phyloP scores from a whole-genome alignment of 2,888 invertebrate genomes.

The Parnassius apollo region DNA sequence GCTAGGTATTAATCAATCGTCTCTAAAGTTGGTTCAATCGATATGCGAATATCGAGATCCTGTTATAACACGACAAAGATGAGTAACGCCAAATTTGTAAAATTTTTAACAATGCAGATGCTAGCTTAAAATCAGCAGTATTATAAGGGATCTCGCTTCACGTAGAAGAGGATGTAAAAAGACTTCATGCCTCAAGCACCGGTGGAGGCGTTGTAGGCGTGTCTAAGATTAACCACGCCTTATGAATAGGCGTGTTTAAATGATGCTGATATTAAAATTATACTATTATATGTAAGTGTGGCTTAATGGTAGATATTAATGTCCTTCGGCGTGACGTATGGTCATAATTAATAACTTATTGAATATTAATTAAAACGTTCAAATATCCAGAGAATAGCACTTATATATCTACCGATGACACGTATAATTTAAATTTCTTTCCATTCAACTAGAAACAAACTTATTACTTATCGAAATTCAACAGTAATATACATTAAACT shows the following conservation, averaged over 20 bases:
- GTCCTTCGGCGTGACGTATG: constrained; percentile 22
- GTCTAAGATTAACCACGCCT: constrained; percentile 59
- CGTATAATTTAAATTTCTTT: background rate
- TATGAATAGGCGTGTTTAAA: constrained; percentile 54
- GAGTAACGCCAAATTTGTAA: constrained; percentile 37
- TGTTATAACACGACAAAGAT: constrained; percentile 44
- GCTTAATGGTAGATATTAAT: constrained; percentile 21
- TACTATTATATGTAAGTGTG: constrained; percentile 30
- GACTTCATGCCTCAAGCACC: constrained; percentile 42
- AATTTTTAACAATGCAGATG: constrained; percentile 34
- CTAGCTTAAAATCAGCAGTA: constrained; percentile 50
- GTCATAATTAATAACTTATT: background rate
- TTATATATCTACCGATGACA: background rate
- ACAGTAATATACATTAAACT: no score
- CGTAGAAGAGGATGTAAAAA: constrained; percentile 50
- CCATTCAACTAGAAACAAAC: background rate
- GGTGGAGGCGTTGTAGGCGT: constrained; percentile 71
- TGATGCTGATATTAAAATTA: constrained; percentile 30
- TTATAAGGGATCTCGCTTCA: constrained; percentile 60
- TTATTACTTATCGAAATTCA: background rate
- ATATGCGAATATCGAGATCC: constrained; percentile 65
- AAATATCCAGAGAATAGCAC: background rate
- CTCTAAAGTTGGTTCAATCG: constrained; percentile 74
- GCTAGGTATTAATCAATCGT: constrained; percentile 69
- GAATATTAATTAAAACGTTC: background rate